Percentiles rank a stretch among this genome's conserved stretches.
These are phyloP conservation scores for Zaprionus lachaisei DNA, from an alignment of 1,140 invertebrate genomes.

Conservation along the genomic window DNA sequence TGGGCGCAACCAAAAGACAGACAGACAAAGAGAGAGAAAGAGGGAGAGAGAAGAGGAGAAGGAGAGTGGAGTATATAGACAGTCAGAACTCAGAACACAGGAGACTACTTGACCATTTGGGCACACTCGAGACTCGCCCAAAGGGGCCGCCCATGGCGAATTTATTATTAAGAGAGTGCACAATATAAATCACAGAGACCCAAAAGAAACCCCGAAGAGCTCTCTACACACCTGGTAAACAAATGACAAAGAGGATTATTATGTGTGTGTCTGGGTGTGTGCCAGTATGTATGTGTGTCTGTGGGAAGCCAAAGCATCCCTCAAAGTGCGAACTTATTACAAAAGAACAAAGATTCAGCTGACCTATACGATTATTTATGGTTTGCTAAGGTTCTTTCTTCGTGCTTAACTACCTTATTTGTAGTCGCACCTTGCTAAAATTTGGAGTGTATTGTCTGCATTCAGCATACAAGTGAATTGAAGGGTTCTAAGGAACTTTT, in stretches of 20 bases:
- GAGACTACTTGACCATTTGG: neutral
- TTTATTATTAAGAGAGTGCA: slow-evolving; percentile 61
- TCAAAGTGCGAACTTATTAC: slow-evolving; percentile 7
- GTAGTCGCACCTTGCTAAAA: neutral
- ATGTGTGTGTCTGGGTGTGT: neutral
- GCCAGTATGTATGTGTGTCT: neutral
- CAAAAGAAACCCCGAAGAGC: slow-evolving; percentile 9
- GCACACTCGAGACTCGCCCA: slow-evolving; percentile 21
- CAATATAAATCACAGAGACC: slow-evolving; percentile 31
- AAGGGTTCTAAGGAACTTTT: neutral
- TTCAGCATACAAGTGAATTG: neutral
- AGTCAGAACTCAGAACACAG: neutral
- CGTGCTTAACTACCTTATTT: neutral
- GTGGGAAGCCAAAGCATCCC: slow-evolving; percentile 1
- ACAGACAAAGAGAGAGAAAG: neutral
- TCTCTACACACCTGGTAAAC: slow-evolving; percentile 51
- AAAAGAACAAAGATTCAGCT: slow-evolving; percentile 3
- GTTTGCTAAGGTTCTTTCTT: neutral
- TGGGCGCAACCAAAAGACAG: slow-evolving; percentile 38
- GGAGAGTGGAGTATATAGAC: no score
- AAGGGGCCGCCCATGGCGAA: slow-evolving; percentile 61
- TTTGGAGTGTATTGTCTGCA: neutral
- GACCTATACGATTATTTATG: neutral
- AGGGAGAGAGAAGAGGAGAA: neutral
- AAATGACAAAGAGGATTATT: slow-evolving; percentile 29